Base-by-base conservation (phyloP, 2,797 vertebrate species). In the Eutrigla gurnardus region DNA sequence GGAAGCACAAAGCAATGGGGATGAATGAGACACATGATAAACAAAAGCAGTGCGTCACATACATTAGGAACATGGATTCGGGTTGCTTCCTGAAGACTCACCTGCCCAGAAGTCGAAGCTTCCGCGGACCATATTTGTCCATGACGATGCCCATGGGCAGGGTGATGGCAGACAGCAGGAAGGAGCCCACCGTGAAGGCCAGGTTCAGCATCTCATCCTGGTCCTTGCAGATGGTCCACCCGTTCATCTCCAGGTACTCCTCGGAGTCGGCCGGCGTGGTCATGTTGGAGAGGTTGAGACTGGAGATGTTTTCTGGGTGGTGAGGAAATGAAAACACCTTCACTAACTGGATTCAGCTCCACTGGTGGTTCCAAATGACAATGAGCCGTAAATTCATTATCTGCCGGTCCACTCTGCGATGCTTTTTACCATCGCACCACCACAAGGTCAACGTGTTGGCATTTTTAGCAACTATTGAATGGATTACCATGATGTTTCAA, bases 141-240 rank as follows among this genome's bases (percentile, higher is more conserved):
- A 99, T 99, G 92, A 99, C 95, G 36, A 98, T 95, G 64, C 95
- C 95, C 77, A 83, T 96, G 83, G 93, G 98, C 81, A 99, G 91
- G 0, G 97, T 98, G 92, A 99, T 99, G 65, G 98, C 98, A 0
- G 97, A 99, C 80, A 99, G 95, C 84, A 99, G 93, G 93, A 99
- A 99, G 88, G 98, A 99, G 80, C 98, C 98, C 1, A 99, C 93
- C 0, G 98, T 99, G 93, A 99, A 99, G 45, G 98, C 98, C 93
- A 99, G 82, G 90, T 99, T 99, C 64, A 99, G 92, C 96, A 97
- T 99, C 88, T 99, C 98, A 0, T 99, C 98, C 93, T 99, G 98
- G 73, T 96, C 96, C 1, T 97, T 96, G 90, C 98, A 99, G 92
- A 97, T 96, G 55, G 95, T 93, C 98, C 98, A 99, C 66, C 91